A percentile compares a stretch with the other conserved stretches of the same genome.
Evolutionary conservation across 1,140 invertebrate genomes (phyloP).

Genomic region (Leptopilina clavipes): DNA sequence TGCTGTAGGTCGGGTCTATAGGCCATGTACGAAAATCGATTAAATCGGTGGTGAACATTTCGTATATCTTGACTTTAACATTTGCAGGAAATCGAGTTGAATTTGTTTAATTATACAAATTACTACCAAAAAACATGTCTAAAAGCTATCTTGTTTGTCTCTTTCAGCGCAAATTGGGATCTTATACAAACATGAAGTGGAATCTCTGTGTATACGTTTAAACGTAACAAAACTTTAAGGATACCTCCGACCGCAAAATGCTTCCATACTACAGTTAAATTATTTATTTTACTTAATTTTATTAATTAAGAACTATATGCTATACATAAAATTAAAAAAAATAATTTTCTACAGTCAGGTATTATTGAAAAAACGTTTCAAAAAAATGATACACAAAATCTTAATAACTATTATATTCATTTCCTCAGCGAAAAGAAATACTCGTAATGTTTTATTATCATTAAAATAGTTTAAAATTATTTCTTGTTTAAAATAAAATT

Average conservation of each 20-base stretch:
- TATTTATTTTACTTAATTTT: background rate
- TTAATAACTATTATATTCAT: no score
- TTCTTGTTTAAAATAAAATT: no score
- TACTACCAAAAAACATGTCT: background rate
- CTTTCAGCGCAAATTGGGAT: slow-evolving; percentile 1
- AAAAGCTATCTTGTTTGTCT: slow-evolving; percentile 6
- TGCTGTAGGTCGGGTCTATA: background rate
- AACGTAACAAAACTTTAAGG: background rate
- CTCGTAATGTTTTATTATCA: no score
- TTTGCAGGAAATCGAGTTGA: background rate
- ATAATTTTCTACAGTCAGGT: no score
- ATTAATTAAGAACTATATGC: no score
- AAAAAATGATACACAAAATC: no score
- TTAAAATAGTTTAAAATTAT: no score
- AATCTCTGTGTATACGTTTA: background rate
- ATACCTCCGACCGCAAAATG: background rate
- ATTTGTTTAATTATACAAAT: background rate
- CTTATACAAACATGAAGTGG: slow-evolving; percentile 1
- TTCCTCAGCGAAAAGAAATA: no score
- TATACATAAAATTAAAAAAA: no score
- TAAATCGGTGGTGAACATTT: slow-evolving; percentile 4
- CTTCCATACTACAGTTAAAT: background rate
- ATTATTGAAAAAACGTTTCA: no score
- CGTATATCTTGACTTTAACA: background rate
- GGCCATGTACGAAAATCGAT: background rate